These are phyloP conservation scores for Heliconius ismenius DNA, from an alignment of 2,888 invertebrate species.

Conservation along the genomic window DNA sequence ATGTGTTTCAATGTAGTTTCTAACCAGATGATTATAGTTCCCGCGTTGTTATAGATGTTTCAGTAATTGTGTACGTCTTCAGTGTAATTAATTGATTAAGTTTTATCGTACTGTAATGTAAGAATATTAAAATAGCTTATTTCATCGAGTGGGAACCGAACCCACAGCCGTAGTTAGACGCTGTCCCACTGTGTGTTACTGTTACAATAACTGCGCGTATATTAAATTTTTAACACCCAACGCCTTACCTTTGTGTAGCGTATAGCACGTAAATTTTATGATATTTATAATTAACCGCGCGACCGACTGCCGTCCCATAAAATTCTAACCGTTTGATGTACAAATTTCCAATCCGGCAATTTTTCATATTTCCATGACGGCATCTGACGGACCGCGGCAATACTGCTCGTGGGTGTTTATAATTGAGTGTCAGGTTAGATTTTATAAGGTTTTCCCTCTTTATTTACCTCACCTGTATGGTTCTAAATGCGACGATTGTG, in stretches of 20 bases:
- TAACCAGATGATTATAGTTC: neutral
- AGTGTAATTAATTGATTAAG: too few relatives aligned
- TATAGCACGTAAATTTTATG: neutral
- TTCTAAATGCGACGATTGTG: neutral
- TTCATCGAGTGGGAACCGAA: too few relatives aligned
- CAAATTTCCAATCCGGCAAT: conserved; percentile 18
- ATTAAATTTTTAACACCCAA: neutral
- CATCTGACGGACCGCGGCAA: neutral
- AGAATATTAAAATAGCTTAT: too few relatives aligned
- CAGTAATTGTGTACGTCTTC: neutral
- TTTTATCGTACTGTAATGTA: too few relatives aligned
- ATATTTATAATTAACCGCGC: conserved; percentile 17
- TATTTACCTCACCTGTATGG: too few relatives aligned
- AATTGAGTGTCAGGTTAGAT: neutral
- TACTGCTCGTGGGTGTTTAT: neutral
- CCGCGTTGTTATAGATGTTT: neutral
- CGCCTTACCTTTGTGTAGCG: neutral
- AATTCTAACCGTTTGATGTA: conserved; percentile 11
- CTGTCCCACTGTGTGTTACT: too few relatives aligned
- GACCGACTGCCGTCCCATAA: conserved; percentile 12
- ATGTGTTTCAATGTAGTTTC: conserved; percentile 19
- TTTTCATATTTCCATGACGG: conserved; percentile 14
- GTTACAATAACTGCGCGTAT: neutral
- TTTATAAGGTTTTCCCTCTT: neutral
- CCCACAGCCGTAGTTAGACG: too few relatives aligned